These are phyloP conservation scores for Melanostigma gelatinosum DNA, from an alignment of 2,113 vertebrate genomes.

Conservation along the genomic window DNA sequence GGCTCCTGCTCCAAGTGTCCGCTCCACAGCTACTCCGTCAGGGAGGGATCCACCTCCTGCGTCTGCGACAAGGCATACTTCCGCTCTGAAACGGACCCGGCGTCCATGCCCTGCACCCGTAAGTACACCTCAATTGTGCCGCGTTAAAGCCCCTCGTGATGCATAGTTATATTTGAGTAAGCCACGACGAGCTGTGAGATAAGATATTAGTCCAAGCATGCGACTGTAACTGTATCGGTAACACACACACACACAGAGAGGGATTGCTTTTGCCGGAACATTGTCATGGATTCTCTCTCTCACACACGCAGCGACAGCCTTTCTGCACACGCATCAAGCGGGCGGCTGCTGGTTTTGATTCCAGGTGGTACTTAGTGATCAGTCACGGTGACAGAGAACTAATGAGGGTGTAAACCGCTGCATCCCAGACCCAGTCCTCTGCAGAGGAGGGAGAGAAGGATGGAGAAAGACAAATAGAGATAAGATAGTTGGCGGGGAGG, in stretches of 20 bases:
- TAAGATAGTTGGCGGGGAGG: slow-evolving; percentile 1
- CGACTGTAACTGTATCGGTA: not conserved
- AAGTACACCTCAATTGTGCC: slow-evolving; percentile 76
- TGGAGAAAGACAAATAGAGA: slow-evolving; percentile 40
- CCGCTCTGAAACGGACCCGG: slow-evolving; percentile 92
- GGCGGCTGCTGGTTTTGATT: slow-evolving; percentile 82
- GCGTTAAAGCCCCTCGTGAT: not conserved
- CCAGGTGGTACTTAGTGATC: slow-evolving; percentile 87
- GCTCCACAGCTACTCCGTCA: slow-evolving; percentile 93
- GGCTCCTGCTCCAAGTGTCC: slow-evolving; percentile 93
- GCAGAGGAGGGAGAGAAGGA: slow-evolving; percentile 41
- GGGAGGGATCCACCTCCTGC: slow-evolving; percentile 94
- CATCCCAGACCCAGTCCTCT: slow-evolving; percentile 84
- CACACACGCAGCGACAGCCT: slow-evolving; percentile 22
- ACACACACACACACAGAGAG: not conserved
- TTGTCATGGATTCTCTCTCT: slow-evolving; percentile 1
- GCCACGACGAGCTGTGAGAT: not conserved
- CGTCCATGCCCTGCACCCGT: slow-evolving; percentile 96
- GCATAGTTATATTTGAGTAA: not conserved
- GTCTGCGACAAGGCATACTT: slow-evolving; percentile 95
- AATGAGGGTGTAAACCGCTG: slow-evolving; percentile 90
- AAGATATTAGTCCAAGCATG: not conserved
- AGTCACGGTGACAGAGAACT: slow-evolving; percentile 86
- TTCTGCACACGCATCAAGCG: slow-evolving; percentile 34
- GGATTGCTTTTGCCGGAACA: slow-evolving; percentile 11